Evolutionary conservation across 2,888 invertebrate genomes (phyloP), one percentile per base, ranked within the genome.

Genomic region (Liopterus haemorrhoidalis): DNA sequence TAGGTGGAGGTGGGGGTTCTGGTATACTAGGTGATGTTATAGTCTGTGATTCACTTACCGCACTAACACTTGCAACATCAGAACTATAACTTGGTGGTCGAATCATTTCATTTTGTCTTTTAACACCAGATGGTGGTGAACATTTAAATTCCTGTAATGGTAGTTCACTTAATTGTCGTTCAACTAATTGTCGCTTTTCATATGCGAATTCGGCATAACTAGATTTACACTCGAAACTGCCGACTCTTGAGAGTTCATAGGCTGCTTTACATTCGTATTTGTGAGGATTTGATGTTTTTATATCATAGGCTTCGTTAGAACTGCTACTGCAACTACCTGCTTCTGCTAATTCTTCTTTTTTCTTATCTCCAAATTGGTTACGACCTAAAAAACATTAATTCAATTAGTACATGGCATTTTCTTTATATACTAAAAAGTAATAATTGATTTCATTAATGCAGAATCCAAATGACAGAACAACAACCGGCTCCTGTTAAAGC

Each of bases 311-410:
- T 54, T 76, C 80, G 28, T 64, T 66, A 35, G 70, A 65, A 18
- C 81, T 76, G 52, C 79, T 74, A 40, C 81, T 80, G 32, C 81
- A 81, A 59, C 81, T 81, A 14, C 82, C 82, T 12, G 80, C 79
- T 65, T 82, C 85, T 36, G 81, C 77, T 12, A 85, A 66, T 57
- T 86, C 85, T 56, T 87, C 85, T 60, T 86, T 87, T 45, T 80
- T 81, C 58, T 84, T 83, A 40, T 82, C 79, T 49, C 81, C 78
- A 36, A 67, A 66, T 30, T 56, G 35, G 47, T 51, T 48, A 31
- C 57, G 43, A 53, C 55, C n/a, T n/a, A n/a, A n/a, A n/a, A n/a
- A n/a, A n/a, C n/a, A n/a, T n/a, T n/a, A n/a, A n/a, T n/a, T n/a
- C n/a, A n/a, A n/a, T n/a, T n/a, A n/a, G n/a, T n/a, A n/a, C n/a